Conservation (phyloP, 2,888 invertebrate species). For the Charanyca ferruginea region DNA sequence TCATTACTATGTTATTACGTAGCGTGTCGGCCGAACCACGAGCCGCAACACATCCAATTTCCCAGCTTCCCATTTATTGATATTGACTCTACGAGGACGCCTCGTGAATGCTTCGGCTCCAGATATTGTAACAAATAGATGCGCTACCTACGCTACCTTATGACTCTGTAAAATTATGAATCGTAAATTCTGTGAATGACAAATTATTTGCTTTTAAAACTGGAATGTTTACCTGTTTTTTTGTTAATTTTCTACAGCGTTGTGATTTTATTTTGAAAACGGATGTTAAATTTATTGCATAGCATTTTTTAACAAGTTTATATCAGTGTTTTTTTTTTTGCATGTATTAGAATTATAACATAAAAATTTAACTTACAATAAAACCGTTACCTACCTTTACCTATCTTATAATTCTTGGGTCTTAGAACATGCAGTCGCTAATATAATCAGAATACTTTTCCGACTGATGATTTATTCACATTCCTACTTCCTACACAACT, state of each 20-base stretch:
- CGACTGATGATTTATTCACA: constrained; percentile 10
- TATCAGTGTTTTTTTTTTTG: not conserved
- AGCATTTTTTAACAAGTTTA: not conserved
- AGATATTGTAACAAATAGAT: constrained; percentile 75
- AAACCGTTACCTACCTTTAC: no score
- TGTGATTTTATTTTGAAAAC: not conserved
- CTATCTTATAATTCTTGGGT: no score
- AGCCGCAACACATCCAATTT: constrained; percentile 91
- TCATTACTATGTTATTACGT: constrained; percentile 91
- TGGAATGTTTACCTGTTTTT: constrained; percentile 3
- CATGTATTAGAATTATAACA: no score
- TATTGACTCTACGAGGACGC: constrained; percentile 90
- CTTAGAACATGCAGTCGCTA: not conserved
- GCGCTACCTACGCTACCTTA: constrained; percentile 56
- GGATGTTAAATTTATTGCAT: not conserved
- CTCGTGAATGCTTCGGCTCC: constrained; percentile 76
- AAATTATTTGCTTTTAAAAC: constrained; percentile 25
- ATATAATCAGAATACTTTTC: constrained; percentile 5
- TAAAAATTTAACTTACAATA: no score
- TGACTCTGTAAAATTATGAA: constrained; percentile 30
- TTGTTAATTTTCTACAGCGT: not conserved
- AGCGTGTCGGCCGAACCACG: constrained; percentile 82
- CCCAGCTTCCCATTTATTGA: constrained; percentile 90
- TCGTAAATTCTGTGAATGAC: constrained; percentile 33
- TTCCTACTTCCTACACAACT: not conserved